Evolutionary conservation across 2,113 vertebrate species (phyloP).

Genomic region (Callocephalon fimbriatum): DNA sequence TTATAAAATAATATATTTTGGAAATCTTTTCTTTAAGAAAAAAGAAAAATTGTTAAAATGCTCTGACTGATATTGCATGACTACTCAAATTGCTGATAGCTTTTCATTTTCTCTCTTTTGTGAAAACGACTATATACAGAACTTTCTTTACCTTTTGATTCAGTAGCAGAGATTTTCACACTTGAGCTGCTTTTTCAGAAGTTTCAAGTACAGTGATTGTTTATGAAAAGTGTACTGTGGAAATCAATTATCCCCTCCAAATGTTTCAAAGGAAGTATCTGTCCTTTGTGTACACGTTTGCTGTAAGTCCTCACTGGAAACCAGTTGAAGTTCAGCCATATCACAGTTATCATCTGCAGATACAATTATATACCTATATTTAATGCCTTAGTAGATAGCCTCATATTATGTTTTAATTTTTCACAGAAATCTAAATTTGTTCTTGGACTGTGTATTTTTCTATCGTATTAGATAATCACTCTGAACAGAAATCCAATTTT

Average conservation of each 20-base stretch:
- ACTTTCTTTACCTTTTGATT: neutral
- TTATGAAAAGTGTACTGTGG: neutral
- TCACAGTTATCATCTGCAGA: constrained; percentile 28
- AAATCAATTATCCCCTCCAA: constrained; percentile 25
- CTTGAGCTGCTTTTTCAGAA: neutral
- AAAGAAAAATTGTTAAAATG: neutral
- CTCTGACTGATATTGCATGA: neutral
- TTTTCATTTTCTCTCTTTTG: neutral
- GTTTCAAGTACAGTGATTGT: neutral
- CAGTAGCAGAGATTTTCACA: neutral
- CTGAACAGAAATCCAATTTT: constrained; percentile 77
- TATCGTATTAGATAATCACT: constrained; percentile 74
- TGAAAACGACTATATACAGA: neutral
- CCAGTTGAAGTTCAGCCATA: neutral
- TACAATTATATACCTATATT: constrained; percentile 64
- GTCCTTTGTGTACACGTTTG: neutral
- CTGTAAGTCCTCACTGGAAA: neutral
- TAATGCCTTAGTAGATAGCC: constrained; percentile 63
- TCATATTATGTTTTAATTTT: constrained; percentile 71
- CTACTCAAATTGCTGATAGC: neutral
- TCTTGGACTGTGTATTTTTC: constrained; percentile 72
- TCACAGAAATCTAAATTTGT: constrained; percentile 70
- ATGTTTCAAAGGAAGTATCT: neutral
- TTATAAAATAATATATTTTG: neutral
- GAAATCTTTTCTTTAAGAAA: neutral